A percentile compares a stretch with the other conserved stretches of the same genome.
These are phyloP conservation scores for Neotragus pygmaeus DNA, from an alignment of 2,113 vertebrate genomes.

Conservation along the genomic window DNA sequence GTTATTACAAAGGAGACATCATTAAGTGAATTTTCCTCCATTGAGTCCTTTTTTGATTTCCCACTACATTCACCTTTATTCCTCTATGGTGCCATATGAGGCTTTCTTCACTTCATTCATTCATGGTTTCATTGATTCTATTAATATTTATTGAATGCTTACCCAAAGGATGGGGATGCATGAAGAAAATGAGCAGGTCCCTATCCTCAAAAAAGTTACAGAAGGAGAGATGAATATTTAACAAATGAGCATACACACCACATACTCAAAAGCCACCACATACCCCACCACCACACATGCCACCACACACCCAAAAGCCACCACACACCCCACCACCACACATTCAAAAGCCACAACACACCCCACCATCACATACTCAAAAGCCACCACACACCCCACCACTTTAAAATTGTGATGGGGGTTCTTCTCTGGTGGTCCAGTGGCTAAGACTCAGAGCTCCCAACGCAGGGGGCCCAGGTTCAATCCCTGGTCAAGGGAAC, in stretches of 20 bases:
- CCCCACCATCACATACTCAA: too few relatives aligned
- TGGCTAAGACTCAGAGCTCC: background rate
- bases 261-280: background rate
- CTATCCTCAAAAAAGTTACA: too few relatives aligned
- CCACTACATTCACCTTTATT: background rate
- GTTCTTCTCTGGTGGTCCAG: background rate
- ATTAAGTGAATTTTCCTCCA: background rate
- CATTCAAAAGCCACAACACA: background rate
- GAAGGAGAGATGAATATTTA: background rate
- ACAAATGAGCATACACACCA: background rate
- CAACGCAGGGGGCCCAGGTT: background rate
- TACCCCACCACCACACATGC: background rate
- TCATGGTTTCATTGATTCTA: background rate
- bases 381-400: background rate
- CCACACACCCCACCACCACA: background rate
- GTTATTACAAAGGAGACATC: background rate
- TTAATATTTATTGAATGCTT: background rate
- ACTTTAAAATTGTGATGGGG: background rate
- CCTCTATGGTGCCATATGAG: rapidly evolving
- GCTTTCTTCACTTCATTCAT: background rate
- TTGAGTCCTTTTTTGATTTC: background rate
- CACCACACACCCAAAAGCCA: background rate
- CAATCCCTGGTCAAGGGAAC: background rate
- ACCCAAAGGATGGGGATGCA: background rate
- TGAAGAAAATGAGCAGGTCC: background rate